Conservation (phyloP, 2,888 invertebrate genomes). For the Acanthosepion lycidas region DNA sequence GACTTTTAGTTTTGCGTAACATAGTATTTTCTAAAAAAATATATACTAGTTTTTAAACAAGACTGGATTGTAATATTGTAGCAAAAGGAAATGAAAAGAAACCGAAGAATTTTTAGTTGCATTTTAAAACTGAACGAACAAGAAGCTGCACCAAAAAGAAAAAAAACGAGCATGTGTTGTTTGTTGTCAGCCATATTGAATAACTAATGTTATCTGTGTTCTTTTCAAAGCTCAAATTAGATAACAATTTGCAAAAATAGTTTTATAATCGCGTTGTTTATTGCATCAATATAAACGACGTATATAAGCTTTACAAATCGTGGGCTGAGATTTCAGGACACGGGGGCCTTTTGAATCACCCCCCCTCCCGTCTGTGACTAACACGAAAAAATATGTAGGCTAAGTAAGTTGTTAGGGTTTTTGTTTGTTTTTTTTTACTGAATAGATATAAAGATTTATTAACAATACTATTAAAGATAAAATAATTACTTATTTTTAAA, state of each 20-base stretch:
- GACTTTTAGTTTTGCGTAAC: neutral
- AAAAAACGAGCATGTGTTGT: neutral
- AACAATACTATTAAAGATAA: neutral
- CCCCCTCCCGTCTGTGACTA: too few relatives aligned
- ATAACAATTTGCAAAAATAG: neutral
- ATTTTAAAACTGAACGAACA: neutral
- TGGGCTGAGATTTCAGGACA: neutral
- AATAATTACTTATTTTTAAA: neutral
- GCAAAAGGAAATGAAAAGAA: too few relatives aligned
- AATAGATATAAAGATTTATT: too few relatives aligned
- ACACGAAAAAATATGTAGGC: neutral
- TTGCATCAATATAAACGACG: neutral
- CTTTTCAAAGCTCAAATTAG: neutral
- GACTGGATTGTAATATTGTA: neutral
- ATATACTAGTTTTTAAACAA: neutral
- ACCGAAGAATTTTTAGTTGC: neutral
- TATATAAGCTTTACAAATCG: neutral
- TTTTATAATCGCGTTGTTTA: neutral
- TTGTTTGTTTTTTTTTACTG: too few relatives aligned
- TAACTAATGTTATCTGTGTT: slow-evolving; percentile 17
- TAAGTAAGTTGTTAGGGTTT: neutral
- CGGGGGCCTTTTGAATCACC: too few relatives aligned
- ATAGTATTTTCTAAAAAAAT: neutral
- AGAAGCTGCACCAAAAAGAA: neutral
- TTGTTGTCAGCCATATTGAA: slow-evolving; percentile 44